Evolutionary conservation across 2,797 vertebrate genomes (phyloP), one percentile per base, ranked within the genome.

Genomic region (Esox lucius): DNA sequence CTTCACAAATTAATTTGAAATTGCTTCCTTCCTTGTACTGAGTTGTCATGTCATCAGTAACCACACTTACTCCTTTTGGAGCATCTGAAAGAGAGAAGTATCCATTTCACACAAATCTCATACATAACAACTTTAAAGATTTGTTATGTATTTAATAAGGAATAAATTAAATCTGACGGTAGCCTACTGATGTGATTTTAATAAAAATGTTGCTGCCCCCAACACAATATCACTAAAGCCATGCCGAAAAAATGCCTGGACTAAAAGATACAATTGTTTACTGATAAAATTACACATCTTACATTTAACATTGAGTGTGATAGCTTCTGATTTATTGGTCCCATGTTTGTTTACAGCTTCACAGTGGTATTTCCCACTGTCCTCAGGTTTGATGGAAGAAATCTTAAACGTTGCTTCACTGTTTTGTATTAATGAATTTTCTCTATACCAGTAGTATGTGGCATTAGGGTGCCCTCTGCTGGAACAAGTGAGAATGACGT

Each of bases 281-380:
- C 8, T 39, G 42, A 46, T 5, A 46, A 1, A 46, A 4, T 5
- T 46, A 46, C 91, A 0, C 26, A 76, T 81, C 92, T 92, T 71
- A 92, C 92, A 91, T 24, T 0, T 46, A 35, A 94, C 87, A 61
- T 16, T 0, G 0, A 93, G 75, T 0, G 0, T 0, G 22, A 91
- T 0, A 2, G 0, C 0, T 0, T 0, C 1, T 26, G 88, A 90
- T 0, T 0, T 0, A 0, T 0, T 0, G 0, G 0, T 0, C 2
- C 84, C 87, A 31, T 26, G 26, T 2, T 0, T 2, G 64, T 93
- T 93, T 19, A 3, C 0, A 76, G 87, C 87, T 75, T 68, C 0
- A 77, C 92, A 93, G 2, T 3, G 3, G 65, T 91, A 93, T 0
- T 4, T 0, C 42, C 91, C 91, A 26, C 0, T 77, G 0, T 89